Base-by-base conservation (phyloP, 2,113 vertebrate genomes). In the Engraulis encrasicolus region DNA sequence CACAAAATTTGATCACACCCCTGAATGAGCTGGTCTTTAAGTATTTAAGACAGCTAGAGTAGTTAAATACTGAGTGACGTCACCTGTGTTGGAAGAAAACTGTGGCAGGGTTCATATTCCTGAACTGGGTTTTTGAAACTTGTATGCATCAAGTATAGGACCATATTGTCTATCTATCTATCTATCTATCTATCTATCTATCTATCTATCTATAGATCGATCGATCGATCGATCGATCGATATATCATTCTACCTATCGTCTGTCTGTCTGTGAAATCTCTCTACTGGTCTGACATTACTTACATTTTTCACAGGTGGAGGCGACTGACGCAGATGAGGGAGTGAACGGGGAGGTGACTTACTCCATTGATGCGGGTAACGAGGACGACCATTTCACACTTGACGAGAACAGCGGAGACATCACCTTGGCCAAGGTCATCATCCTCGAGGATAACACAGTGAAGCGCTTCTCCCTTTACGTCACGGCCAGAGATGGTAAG, bases 401-500 rank as follows among this genome's bases (percentile, higher is more conserved):
- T 0, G 1, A 93, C 80, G 81, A 86, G 71, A 78, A 85, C 81
- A 92, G 89, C n/a, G 96, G 96, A 40, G 49, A 86, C 83, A 92
- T 96, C 85, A 90, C 34, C n/a, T 81, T 96, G 87, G 89, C 77
- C 78, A 91, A 91, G 83, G 58, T 40, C 82, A 94, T 96, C 83
- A 84, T 87, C 4, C 89, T 95, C 85, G 14, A 0, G 87, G 36
- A 92, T 31, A 90, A 95, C 31, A 0, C 48, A 84, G 5, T 82
- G 78, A 87, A 91, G 84, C 80, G 87, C n/a, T 96, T 96, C 87
- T 80, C 91, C 49, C 91, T 96, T 79, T 93, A 89, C 82, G 4
- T 96, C 87, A 92, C 89, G 52, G 95, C 95, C 83, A 91, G 27
- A 89, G 96, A 96, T 84, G 93, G 96, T 96, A 92, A 82, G 89